A percentile compares a stretch with the other conserved stretches of the same genome.
phyloP scores from a whole-genome alignment of 2,113 vertebrate genomes.

The Neodon shergylaensis region DNA sequence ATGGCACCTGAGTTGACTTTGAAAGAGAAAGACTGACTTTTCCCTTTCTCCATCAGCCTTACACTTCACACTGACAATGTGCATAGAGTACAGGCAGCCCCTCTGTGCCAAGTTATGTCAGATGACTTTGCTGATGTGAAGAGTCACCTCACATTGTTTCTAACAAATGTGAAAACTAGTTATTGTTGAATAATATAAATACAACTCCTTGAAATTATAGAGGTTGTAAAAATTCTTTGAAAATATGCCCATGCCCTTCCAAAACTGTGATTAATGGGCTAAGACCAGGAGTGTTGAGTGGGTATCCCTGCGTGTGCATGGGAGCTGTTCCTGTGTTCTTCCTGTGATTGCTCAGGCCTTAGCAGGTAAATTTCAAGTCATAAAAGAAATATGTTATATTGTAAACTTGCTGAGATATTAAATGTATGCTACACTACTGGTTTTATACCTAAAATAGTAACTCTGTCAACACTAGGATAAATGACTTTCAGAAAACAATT shows the following conservation, averaged over 20 bases:
- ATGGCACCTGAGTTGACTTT: not conserved
- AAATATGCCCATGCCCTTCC: not conserved
- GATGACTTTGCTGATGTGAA: not conserved
- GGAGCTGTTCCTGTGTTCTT: not conserved
- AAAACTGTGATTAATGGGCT: not conserved
- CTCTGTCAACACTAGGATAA: not conserved
- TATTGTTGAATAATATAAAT: not conserved
- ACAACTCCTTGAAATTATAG: not conserved
- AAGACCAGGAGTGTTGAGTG: not conserved
- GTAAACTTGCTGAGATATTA: constrained; percentile 1
- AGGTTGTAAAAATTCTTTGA: not conserved
- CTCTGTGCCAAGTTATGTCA: not conserved
- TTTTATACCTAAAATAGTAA: constrained; percentile 1
- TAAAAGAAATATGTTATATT: not conserved
- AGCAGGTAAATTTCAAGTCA: constrained; percentile 13
- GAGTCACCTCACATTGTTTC: not conserved
- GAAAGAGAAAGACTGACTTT: not conserved
- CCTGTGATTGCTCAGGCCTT: not conserved
- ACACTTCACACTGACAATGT: not conserved
- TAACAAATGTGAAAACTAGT: not conserved
- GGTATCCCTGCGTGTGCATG: too few relatives aligned
- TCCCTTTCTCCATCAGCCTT: not conserved
- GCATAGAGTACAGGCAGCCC: not conserved
- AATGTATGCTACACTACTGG: not conserved
- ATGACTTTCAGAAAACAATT: not conserved